Evolutionary conservation across 2,797 vertebrate genomes (phyloP).

Genomic region (Argya squamiceps): DNA sequence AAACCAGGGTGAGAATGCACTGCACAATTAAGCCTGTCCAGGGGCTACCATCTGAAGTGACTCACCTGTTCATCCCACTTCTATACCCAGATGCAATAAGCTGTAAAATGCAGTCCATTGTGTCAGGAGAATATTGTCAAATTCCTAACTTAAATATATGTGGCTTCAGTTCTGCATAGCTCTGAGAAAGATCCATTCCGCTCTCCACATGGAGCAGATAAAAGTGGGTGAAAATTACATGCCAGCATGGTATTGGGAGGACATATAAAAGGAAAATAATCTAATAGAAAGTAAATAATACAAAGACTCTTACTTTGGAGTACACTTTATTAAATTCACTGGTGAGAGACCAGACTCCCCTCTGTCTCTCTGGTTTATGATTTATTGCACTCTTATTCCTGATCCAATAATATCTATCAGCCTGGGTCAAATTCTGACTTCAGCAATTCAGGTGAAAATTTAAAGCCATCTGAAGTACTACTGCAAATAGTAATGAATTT

Average conservation of each 20-base stretch:
- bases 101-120: background rate
- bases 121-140: background rate
- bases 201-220: background rate
- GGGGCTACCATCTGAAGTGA: background rate
- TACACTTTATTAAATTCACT: background rate
- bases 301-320: background rate
- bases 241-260: background rate
- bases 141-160: background rate
- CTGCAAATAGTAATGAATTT: background rate
- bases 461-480: background rate
- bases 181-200: background rate
- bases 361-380: background rate
- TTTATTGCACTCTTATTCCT: background rate
- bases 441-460: constrained; percentile 8
- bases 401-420: background rate
- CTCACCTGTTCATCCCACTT: background rate
- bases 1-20: background rate
- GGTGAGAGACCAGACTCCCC: background rate
- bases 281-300: background rate
- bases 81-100: background rate
- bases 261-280: background rate
- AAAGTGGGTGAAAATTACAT: background rate
- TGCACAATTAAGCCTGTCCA: background rate
- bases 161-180: background rate
- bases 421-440: constrained; percentile 5